Percentiles rank a stretch among this genome's conserved stretches.
Conservation (phyloP, 2,888 invertebrate genomes). For the Calliopum simillimum region DNA sequence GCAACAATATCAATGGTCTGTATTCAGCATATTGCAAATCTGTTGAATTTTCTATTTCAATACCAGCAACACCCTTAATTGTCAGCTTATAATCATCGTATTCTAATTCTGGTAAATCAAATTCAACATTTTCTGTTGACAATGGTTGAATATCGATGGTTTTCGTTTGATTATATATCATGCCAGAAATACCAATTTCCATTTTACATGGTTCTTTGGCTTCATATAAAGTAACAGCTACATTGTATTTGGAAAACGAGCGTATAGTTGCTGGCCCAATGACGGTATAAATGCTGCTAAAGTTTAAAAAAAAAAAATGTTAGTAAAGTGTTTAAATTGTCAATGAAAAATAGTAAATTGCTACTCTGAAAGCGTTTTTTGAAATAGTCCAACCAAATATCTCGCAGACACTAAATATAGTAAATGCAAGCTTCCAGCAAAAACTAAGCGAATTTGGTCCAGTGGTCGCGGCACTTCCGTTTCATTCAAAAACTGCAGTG, state of each 20-base stretch:
- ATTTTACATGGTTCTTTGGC: conserved; percentile 4
- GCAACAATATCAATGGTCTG: conserved; percentile 78
- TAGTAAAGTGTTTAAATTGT: too few relatives aligned
- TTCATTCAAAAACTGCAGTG: too few relatives aligned
- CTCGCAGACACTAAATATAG: too few relatives aligned
- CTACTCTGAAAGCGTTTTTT: too few relatives aligned
- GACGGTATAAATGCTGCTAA: neutral
- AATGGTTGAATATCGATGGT: conserved; percentile 15
- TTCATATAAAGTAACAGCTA: conserved; percentile 11
- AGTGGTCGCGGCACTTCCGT: too few relatives aligned
- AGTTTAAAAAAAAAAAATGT: too few relatives aligned
- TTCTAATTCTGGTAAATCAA: neutral
- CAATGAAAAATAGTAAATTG: too few relatives aligned
- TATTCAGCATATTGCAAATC: conserved; percentile 79
- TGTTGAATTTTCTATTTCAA: conserved; percentile 78
- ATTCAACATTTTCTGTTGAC: conserved; percentile 19
- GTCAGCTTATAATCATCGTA: conserved; percentile 39
- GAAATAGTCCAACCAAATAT: too few relatives aligned
- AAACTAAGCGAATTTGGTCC: too few relatives aligned
- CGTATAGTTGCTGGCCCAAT: conserved; percentile 33
- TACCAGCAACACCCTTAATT: conserved; percentile 73
- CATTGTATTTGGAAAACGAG: conserved; percentile 29
- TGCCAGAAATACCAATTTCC: conserved; percentile 4
- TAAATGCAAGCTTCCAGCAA: too few relatives aligned
- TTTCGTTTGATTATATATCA: neutral